Evolutionary conservation across 2,113 vertebrate species (phyloP).

Genomic region (Butorides virescens): DNA sequence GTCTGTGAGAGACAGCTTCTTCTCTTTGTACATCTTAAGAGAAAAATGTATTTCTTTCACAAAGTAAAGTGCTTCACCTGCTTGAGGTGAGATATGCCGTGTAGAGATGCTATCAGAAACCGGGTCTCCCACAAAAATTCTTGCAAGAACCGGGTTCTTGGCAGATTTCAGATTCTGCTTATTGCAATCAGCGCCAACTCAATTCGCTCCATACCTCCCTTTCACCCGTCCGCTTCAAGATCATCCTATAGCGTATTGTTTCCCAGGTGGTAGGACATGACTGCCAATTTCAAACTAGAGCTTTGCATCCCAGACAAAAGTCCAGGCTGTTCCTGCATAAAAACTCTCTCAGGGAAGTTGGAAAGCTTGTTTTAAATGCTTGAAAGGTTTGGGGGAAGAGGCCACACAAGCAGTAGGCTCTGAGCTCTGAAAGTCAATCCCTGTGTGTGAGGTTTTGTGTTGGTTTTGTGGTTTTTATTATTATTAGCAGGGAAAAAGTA

Average conservation of each 20-base stretch:
- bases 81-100: too few relatives aligned
- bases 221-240: not conserved
- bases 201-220: not conserved
- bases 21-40: too few relatives aligned
- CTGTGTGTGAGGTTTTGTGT: rapidly evolving
- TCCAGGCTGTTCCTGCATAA: not conserved
- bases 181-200: not conserved
- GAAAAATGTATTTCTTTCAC: too few relatives aligned
- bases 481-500: not conserved
- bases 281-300: not conserved
- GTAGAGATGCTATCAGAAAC: not conserved
- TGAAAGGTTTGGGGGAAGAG: not conserved
- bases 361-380: not conserved
- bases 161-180: not conserved
- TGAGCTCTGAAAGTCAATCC: not conserved
- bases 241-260: not conserved
- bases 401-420: not conserved
- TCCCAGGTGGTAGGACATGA: not conserved
- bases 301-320: not conserved
- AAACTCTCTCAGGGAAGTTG: not conserved
- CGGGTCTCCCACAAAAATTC: not conserved
- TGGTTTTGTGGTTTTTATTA: not conserved
- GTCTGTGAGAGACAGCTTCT: too few relatives aligned
- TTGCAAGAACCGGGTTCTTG: not conserved
- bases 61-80: too few relatives aligned